Conservation (phyloP, 2,797 vertebrate species). For the Lerista edwardsae region DNA sequence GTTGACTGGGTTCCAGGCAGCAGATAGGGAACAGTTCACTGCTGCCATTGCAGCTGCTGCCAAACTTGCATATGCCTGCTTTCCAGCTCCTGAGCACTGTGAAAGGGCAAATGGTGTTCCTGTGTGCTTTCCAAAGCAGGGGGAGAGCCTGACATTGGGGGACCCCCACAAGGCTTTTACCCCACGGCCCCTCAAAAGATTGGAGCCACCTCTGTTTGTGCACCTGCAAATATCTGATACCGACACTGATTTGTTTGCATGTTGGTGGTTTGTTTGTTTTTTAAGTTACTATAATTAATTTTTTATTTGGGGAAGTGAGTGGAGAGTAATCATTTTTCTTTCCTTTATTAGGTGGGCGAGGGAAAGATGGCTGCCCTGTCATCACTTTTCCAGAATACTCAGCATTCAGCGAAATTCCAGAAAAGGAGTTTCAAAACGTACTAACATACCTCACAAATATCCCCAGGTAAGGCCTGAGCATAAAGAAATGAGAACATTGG, state of each 20-base stretch:
- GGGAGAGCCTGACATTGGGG: too few relatives aligned
- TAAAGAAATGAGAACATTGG: constrained; percentile 19
- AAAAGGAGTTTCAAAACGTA: constrained; percentile 94
- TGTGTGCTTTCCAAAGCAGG: too few relatives aligned
- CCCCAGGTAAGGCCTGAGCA: constrained; percentile 83
- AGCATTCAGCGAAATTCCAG: constrained; percentile 89
- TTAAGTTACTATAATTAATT: neutral
- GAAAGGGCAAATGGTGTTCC: too few relatives aligned
- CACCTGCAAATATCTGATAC: neutral
- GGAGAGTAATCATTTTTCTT: neutral
- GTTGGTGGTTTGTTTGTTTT: neutral
- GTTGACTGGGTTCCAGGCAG: too few relatives aligned
- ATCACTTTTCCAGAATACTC: constrained; percentile 97
- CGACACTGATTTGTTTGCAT: neutral
- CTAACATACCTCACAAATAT: constrained; percentile 95
- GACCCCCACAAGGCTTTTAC: too few relatives aligned
- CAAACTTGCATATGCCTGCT: too few relatives aligned
- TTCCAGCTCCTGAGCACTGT: too few relatives aligned
- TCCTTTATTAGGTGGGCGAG: constrained; percentile 86
- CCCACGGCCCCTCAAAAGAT: too few relatives aligned
- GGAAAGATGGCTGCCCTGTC: constrained; percentile 91
- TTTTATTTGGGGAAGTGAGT: neutral
- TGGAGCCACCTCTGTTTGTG: neutral
- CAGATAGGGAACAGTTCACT: too few relatives aligned
- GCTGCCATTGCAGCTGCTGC: too few relatives aligned